A percentile compares a stretch with the other conserved stretches of the same genome.
phyloP scores from a whole-genome alignment of 2,797 vertebrate genomes.

The Rhinophrynus dorsalis region DNA sequence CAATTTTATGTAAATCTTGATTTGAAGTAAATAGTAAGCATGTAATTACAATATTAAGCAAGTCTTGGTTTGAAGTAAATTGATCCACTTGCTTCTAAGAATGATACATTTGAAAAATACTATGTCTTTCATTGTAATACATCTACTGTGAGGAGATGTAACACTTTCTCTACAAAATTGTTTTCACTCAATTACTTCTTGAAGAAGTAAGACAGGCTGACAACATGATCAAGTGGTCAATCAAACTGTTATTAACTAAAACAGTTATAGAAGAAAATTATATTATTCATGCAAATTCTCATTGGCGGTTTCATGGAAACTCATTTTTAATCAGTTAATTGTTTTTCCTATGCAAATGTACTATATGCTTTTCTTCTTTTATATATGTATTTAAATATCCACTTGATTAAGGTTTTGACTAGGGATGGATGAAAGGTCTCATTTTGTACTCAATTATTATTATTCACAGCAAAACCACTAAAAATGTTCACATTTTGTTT shows the following conservation, averaged over 20 bases:
- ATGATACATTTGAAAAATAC: neutral
- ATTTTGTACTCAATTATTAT: too few relatives aligned
- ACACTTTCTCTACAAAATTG: neutral
- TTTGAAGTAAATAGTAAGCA: neutral
- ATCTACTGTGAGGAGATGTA: neutral
- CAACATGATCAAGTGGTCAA: constrained; percentile 26
- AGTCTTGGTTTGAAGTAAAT: neutral
- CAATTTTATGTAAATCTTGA: too few relatives aligned
- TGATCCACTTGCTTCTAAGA: constrained; percentile 23
- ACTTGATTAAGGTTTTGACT: too few relatives aligned
- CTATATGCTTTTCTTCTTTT: too few relatives aligned
- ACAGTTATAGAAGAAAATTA: constrained; percentile 14
- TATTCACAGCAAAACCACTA: too few relatives aligned
- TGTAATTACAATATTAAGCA: constrained; percentile 26
- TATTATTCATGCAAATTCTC: neutral
- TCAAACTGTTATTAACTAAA: constrained; percentile 22
- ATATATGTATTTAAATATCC: too few relatives aligned
- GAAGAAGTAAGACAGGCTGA: neutral
- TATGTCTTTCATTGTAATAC: neutral
- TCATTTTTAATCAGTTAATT: too few relatives aligned
- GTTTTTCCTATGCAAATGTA: too few relatives aligned
- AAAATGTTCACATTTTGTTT: too few relatives aligned
- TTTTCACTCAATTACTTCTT: constrained; percentile 12
- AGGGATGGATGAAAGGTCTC: too few relatives aligned
- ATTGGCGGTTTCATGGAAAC: too few relatives aligned